Conservation (phyloP, 2,888 invertebrate species). For the Rhaphigaster nebulosa region DNA sequence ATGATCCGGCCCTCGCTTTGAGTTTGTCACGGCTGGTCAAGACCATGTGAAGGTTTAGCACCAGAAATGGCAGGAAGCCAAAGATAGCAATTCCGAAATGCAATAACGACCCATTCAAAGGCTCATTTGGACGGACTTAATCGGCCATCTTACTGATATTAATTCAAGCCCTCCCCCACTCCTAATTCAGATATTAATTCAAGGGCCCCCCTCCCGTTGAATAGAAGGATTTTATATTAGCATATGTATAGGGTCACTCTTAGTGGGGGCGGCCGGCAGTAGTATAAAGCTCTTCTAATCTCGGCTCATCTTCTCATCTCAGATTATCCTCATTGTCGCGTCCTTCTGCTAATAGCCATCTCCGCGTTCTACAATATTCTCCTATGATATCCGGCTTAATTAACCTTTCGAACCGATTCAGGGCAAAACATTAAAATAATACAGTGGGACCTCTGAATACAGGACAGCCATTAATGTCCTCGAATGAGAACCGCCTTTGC, state of each 20-base stretch:
- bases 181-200: slow-evolving; percentile 14
- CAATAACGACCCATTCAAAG: background rate
- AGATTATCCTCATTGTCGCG: background rate
- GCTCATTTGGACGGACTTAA: background rate
- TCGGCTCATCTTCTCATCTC: background rate
- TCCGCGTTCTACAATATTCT: background rate
- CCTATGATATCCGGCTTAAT: background rate
- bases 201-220: background rate
- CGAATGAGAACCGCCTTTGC: no score
- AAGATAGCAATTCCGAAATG: background rate
- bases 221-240: slow-evolving; percentile 24
- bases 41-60: no score
- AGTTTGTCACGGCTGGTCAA: no score
- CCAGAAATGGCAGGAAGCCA: background rate
- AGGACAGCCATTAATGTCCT: no score
- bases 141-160: slow-evolving; percentile 11
- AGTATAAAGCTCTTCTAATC: background rate
- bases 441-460: no score
- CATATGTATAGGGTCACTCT: background rate
- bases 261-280: background rate
- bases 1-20: no score
- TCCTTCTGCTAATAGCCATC: background rate
- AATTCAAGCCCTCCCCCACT: background rate
- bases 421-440: no score
- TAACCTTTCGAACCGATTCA: background rate